Base-by-base conservation (phyloP, 2,113 vertebrate genomes). In the Haemorhous mexicanus region DNA sequence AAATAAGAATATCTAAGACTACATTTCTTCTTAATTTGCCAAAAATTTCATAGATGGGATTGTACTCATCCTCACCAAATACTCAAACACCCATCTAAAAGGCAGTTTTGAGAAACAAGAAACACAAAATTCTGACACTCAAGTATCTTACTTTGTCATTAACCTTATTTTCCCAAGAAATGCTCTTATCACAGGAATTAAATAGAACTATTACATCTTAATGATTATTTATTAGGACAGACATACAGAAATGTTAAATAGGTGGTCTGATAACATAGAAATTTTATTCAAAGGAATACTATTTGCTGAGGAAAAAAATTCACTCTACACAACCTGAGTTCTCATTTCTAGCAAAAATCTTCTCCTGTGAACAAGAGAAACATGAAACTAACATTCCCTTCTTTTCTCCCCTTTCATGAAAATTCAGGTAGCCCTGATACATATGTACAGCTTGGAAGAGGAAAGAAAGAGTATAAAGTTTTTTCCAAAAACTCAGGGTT, bases 301-400 rank as follows among this genome's bases (percentile, higher is more conserved):
- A 27, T n/a, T 86, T 4, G 2, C 18, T 43, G 41, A 83, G 28
- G 9, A 56, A 61, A 82, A 67, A 82, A 33, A 37, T 5, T 43
- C n/a, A 56, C 30, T 50, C 23, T 37, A 47, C 16, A 80, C 16
- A 90, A 72, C 39, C 18, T 0, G 16, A 82, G 26, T 55, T 79
- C 19, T 83, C 35, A 69, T 50, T 86, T 83, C 26, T 27, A 50
- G 11, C 21, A 44, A 53, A 91, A 64, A 46, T 14, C 16, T 62
- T 41, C 39, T 75, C 33, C 50, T 61, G 33, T 56, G 61, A 46
- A 24, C 30, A 91, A 62, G 33, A 89, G 41, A 67, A 79, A 91
- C 69, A 3, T 2, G 19, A 50, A 78, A 39, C 13, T 32, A 63
- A 19, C 1, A 1, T 10, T 6, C 5, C 10, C 3, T 11, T 50